phyloP scores from a whole-genome alignment of 1,140 invertebrate species.

The Nylanderia fulva region DNA sequence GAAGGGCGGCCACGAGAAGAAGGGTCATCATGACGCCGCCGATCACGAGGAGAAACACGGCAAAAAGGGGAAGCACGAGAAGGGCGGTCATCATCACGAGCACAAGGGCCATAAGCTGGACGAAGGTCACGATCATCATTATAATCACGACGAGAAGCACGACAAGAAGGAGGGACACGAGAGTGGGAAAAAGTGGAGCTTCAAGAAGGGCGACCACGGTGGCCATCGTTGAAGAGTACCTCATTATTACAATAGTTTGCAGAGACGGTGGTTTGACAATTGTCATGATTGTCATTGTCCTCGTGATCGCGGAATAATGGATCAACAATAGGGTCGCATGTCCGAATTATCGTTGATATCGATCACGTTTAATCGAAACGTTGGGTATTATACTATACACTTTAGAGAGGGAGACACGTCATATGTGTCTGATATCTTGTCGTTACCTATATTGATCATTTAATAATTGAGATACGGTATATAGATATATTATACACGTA shows the following conservation, averaged over 20 bases:
- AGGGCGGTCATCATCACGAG: constrained; percentile 87
- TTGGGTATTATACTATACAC: constrained; percentile 26
- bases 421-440: not conserved
- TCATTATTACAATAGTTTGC: not conserved
- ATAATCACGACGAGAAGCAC: constrained; percentile 83
- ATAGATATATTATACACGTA: too few species aligned
- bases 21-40: constrained; percentile 84
- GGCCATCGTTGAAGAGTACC: constrained; percentile 20
- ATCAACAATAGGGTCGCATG: not conserved
- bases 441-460: constrained; percentile 23
- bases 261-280: not conserved
- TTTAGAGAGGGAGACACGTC: constrained; percentile 1
- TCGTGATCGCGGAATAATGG: not conserved
- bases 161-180: constrained; percentile 85
- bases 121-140: constrained; percentile 86
- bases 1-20: constrained; percentile 84
- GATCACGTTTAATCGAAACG: constrained; percentile 13
- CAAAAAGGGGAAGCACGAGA: constrained; percentile 86
- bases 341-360: not conserved
- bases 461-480: constrained; percentile 17
- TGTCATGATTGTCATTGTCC: not conserved
- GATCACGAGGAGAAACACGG: constrained; percentile 87
- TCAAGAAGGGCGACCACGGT: constrained; percentile 83
- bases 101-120: constrained; percentile 87
- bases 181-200: constrained; percentile 87